Evolutionary conservation across 2,797 vertebrate species (phyloP).

Genomic region (Ptychadena robeensis): DNA sequence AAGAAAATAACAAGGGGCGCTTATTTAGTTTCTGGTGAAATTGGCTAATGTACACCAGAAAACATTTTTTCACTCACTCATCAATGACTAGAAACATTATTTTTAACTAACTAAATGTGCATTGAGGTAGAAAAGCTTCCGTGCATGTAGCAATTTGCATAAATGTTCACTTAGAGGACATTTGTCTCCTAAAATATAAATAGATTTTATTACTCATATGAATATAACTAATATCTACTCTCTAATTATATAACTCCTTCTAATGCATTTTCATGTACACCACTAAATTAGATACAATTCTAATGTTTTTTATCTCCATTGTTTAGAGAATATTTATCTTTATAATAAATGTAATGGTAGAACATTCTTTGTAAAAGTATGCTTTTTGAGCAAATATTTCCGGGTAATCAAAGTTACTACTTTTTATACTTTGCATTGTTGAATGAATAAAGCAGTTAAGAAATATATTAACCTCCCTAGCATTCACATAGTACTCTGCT

Average conservation of each 20-base stretch:
- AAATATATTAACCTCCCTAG: too few relatives aligned
- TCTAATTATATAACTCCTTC: not conserved
- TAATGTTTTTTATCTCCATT: not conserved
- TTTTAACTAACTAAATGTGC: not conserved
- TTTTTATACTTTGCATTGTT: not conserved
- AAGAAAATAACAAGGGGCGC: too few relatives aligned
- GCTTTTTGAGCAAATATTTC: not conserved
- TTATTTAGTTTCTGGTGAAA: not conserved
- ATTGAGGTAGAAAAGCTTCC: not conserved
- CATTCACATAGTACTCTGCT: too few relatives aligned
- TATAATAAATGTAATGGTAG: not conserved
- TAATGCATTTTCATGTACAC: not conserved
- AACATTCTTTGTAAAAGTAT: not conserved
- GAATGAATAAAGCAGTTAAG: not conserved
- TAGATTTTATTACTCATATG: not conserved
- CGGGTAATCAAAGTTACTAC: too few relatives aligned
- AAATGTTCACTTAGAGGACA: slow-evolving; percentile 5
- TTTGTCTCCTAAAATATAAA: not conserved
- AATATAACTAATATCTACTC: not conserved
- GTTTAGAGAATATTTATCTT: not conserved
- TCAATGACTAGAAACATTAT: not conserved
- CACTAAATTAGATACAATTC: not conserved
- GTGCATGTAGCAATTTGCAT: not conserved
- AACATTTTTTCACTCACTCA: not conserved
- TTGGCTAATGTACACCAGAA: not conserved